Evolutionary conservation across 2,797 vertebrate genomes (phyloP), one percentile per base, ranked within the genome.

Genomic region (Clarias pachynema): DNA sequence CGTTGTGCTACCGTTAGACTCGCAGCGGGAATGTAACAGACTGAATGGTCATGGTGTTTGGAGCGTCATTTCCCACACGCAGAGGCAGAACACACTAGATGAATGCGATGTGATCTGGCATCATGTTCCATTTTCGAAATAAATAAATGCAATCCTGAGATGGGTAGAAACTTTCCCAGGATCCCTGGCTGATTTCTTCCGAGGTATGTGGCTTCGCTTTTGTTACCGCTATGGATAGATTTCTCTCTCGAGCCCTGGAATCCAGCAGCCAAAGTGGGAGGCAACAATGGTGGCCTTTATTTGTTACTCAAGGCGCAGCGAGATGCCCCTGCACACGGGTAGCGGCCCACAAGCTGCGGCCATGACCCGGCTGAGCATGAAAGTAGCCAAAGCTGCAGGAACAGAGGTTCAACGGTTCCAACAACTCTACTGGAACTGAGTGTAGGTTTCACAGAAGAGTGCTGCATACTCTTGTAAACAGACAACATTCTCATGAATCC

Each of bases 251-350:
- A 90, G 86, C 85, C 82, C 83, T 86, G 87, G 87, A 87, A 87
- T 90, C 83, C 86, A 86, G 85, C 68, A 84, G 83, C 72, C 84
- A 37, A 82, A 68, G 80, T 37, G 24, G 57, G 82, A 70, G 78
- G 89, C 83, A 89, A 91, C 89, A 91, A 91, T 90, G 85, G 65
- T 53, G 86, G 89, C 75, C 89, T 87, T 91, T 89, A 90, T 90
- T 89, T 79, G 78, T 84, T 86, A 79, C 89, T 88, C 81, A 89
- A 88, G 84, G 84, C 87, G 31, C 70, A 87, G 82, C 20, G 44
- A 88, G 84, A 74, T 16, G 72, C 87, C 84, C 85, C 82, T 77
- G 75, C 81, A 81, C 81, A 81, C 37, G 66, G 77, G 63, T 29
- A 86, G 79, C 34, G 87, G 89, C 87, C 88, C 78, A 83, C 70